phyloP scores from a whole-genome alignment of 2,113 vertebrate genomes.

The Aspiorhynchus laticeps region DNA sequence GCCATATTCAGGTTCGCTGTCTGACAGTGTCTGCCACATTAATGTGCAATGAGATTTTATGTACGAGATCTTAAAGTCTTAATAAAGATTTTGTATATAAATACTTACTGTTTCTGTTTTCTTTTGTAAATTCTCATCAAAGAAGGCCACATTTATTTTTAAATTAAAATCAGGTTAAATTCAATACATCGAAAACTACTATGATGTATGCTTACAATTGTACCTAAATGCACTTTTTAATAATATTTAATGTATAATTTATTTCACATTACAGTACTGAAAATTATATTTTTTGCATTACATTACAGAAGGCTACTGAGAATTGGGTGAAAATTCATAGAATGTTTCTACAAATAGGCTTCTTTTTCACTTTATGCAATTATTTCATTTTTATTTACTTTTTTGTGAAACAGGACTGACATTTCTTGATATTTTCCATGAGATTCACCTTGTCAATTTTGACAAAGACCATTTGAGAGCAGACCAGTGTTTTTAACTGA shows the following conservation, averaged over 20 bases:
- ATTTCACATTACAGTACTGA: neutral
- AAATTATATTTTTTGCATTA: neutral
- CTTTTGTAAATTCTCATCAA: neutral
- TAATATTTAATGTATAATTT: neutral
- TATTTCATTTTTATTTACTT: neutral
- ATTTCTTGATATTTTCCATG: neutral
- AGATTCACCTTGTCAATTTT: neutral
- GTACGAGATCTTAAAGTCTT: constrained; percentile 33
- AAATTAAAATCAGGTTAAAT: neutral
- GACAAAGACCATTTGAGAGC: no score
- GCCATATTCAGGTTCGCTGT: constrained; percentile 42
- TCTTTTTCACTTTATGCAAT: neutral
- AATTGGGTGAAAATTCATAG: neutral
- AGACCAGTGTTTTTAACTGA: no score
- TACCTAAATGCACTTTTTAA: neutral
- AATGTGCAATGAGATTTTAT: constrained; percentile 42
- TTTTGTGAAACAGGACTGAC: neutral
- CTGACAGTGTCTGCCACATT: constrained; percentile 42
- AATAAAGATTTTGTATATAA: constrained; percentile 59
- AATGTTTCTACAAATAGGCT: neutral
- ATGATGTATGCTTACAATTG: neutral
- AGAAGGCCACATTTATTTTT: neutral
- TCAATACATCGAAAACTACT: neutral
- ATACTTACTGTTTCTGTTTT: neutral
- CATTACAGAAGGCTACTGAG: neutral